Conservation (phyloP, 2,113 vertebrate species). For the Cyanoliseus patagonus region DNA sequence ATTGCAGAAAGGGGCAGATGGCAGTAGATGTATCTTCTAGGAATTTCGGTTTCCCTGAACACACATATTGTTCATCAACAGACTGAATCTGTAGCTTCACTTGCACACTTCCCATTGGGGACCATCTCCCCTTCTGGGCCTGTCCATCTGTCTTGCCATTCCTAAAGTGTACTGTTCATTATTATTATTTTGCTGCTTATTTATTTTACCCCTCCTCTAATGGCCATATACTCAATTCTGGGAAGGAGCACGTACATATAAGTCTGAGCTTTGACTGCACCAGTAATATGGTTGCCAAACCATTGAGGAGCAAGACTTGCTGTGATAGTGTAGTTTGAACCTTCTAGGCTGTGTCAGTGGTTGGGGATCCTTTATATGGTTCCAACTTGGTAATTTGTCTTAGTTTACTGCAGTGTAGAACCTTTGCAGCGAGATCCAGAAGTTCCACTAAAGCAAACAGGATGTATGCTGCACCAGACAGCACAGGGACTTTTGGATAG, state of each 20-base stretch:
- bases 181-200: not conserved
- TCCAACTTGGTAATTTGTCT: not conserved
- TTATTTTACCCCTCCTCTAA: not conserved
- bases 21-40: not conserved
- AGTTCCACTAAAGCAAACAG: not conserved
- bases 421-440: not conserved
- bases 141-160: not conserved
- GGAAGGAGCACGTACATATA: not conserved
- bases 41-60: not conserved
- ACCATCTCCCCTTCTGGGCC: not conserved
- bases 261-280: not conserved
- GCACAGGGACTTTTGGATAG: not conserved
- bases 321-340: not conserved
- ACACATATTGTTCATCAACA: not conserved
- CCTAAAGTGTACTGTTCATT: not conserved
- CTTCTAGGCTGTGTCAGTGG: not conserved
- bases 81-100: not conserved
- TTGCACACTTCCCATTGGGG: not conserved
- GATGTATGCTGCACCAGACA: not conserved
- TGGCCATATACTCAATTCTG: not conserved
- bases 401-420: not conserved
- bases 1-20: not conserved
- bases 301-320: not conserved
- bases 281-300: not conserved
- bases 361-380: not conserved